phyloP scores from a whole-genome alignment of 2,888 invertebrate species.

The Chydorus sphaericus region DNA sequence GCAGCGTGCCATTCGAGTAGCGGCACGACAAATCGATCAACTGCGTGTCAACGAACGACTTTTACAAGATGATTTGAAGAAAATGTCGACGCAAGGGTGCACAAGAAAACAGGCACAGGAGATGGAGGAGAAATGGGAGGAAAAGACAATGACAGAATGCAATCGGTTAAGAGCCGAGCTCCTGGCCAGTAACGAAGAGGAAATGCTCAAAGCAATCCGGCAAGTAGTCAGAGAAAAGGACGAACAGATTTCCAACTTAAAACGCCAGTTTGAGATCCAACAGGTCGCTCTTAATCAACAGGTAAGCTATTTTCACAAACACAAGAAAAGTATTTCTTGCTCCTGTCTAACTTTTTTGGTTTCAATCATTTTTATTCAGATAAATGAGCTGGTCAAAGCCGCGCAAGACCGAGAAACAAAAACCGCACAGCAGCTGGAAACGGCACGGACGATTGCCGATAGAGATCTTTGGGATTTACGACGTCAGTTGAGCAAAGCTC shows the following conservation, averaged over 20 bases:
- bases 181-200: constrained; percentile 9
- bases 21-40: constrained; percentile 41
- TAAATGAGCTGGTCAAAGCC: constrained; percentile 47
- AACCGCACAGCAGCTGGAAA: constrained; percentile 38
- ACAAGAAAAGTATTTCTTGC: not conserved
- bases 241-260: not conserved
- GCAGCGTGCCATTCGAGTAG: constrained; percentile 38
- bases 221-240: constrained; percentile 3
- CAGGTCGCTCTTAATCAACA: constrained; percentile 2
- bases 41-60: constrained; percentile 40
- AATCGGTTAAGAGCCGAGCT: constrained; percentile 11
- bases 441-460: constrained; percentile 48
- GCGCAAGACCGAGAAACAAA: constrained; percentile 45
- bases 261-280: not conserved
- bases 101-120: constrained; percentile 35
- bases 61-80: constrained; percentile 37
- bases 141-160: constrained; percentile 19
- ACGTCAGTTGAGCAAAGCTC: constrained; percentile 53
- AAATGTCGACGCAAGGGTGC: constrained; percentile 34
- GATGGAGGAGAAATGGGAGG: constrained; percentile 34
- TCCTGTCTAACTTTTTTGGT: no score
- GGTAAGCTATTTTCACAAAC: not conserved
- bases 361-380: no score
- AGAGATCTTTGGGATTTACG: constrained; percentile 52
- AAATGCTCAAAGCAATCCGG: not conserved